Evolutionary conservation across 1,140 invertebrate genomes (phyloP), one percentile per base, ranked within the genome.

Genomic region (Drosophila mayri): DNA sequence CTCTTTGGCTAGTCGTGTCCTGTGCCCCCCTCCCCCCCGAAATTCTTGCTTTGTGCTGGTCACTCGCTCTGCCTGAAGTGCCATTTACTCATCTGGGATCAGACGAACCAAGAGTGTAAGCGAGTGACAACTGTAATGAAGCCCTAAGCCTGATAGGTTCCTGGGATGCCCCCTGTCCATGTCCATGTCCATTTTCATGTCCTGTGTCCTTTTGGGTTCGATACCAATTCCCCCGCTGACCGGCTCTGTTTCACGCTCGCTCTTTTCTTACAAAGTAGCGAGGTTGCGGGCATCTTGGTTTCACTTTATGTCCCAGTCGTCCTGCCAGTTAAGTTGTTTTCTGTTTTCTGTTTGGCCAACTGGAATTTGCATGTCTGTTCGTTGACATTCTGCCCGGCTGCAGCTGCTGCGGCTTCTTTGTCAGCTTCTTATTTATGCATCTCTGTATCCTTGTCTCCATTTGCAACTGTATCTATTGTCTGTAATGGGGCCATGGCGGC

Each of bases 361-460:
- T 50, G 52, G 72, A 68, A 77, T 76, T 76, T 76, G 62, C 47
- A 60, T 76, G 63, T 76, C 73, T 46, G 38, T 52, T 76, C 74
- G 73, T 68, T 76, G 74, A 76, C 73, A 76, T 50, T 76, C 30
- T 47, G 43, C 47, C 10, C 25, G n/a, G 35, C 20, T 57, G 52
- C 72, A 66, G 62, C 74, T 77, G 55, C 49, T 54, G 73, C 41
- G 75, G 74, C 55, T 76, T 68, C 63, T 76, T 76, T 76, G 73
- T 68, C 66, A 72, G 70, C 49, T 77, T 25, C 73, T 61, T 77
- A 55, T 60, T 76, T 76, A 60, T 76, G 63, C 75, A 60, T 76
- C 28, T 30, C 55, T 54, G 49, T 61, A 46, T 67, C 46, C 65
- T 32, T 44, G 35, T 59, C 73, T 30, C 30, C 16, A 43, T 37